phyloP scores from a whole-genome alignment of 2,113 vertebrate genomes.

The Bos indicus region DNA sequence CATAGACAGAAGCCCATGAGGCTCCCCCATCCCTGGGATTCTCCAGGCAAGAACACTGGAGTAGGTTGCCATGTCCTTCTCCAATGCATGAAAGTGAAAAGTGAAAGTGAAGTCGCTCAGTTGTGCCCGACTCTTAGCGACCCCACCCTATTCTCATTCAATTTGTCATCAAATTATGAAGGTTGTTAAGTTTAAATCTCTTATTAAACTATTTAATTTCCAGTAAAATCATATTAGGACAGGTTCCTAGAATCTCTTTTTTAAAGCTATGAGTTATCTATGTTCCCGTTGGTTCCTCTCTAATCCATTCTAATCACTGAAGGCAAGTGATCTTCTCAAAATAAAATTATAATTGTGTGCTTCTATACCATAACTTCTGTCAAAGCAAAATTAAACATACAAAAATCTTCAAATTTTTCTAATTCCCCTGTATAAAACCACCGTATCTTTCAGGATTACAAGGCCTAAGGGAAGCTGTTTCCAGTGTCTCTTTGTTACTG shows the following conservation, averaged over 20 bases:
- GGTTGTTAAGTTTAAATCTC: not conserved
- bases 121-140: too few relatives aligned
- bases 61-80: too few relatives aligned
- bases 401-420: not conserved
- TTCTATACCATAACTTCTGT: not conserved
- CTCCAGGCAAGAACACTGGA: too few relatives aligned
- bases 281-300: not conserved
- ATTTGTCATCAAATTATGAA: not conserved
- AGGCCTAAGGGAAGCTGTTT: not conserved
- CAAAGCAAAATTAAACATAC: not conserved
- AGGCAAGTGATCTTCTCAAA: slow-evolving; percentile 7
- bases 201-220: not conserved
- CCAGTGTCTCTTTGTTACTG: not conserved
- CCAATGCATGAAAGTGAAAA: too few relatives aligned
- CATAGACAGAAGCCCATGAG: too few relatives aligned
- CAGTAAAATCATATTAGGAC: not conserved
- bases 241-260: not conserved
- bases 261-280: not conserved
- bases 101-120: too few relatives aligned
- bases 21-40: too few relatives aligned
- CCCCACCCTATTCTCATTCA: not conserved
- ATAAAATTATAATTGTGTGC: not conserved
- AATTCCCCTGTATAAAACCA: not conserved
- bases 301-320: not conserved
- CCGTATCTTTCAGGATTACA: not conserved